Evolutionary conservation across 2,113 vertebrate species (phyloP), one percentile per base, ranked within the genome.

Genomic region (Neodontobutis hainanensis): DNA sequence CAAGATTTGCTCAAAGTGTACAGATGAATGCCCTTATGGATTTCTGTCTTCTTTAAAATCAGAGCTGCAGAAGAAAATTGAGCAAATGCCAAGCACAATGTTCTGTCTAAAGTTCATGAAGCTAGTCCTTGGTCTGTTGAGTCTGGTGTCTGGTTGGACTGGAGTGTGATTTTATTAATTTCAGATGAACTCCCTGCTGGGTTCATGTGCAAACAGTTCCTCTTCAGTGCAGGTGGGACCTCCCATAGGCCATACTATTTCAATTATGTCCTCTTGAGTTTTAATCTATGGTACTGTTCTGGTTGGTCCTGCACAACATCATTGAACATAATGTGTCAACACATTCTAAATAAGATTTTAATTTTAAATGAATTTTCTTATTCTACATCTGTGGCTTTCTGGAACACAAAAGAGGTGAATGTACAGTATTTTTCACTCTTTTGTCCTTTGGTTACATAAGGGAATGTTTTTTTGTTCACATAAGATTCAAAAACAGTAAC

Each of bases 231-330:
- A 75, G 70, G 81, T 87, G 77, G 70, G 58, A 75, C 68, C 73
- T 88, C 88, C 87, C 88, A 77, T 65, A 77, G 77, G 88, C 80
- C 87, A 75, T 78, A 73, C 81, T 80, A 73, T 92, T 92, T 91
- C 91, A 92, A 93, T 94, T 87, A 91, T 80, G 76, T 87, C 81
- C 82, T 89, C 89, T 75, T 61, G 64, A 72, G 84, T 78, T 75
- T 32, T 52, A 87, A 82, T 80, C 80, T 66, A 85, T 82, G 68
- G 82, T 75, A 62, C 77, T 75, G 64, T 56, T 65, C 45, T 83
- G 58, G 63, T 59, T 14, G 43, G 50, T 36, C 11, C 34, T 4
- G 7, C 36, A 11, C 42, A 61, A 65, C 27, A 40, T 50, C 0
- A 43, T 32, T 53, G 5, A 32, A 5, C 3, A 15, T 16, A 35